Evolutionary conservation across 2,888 invertebrate species (phyloP).

Genomic region (Tenthredo scrophulariae): DNA sequence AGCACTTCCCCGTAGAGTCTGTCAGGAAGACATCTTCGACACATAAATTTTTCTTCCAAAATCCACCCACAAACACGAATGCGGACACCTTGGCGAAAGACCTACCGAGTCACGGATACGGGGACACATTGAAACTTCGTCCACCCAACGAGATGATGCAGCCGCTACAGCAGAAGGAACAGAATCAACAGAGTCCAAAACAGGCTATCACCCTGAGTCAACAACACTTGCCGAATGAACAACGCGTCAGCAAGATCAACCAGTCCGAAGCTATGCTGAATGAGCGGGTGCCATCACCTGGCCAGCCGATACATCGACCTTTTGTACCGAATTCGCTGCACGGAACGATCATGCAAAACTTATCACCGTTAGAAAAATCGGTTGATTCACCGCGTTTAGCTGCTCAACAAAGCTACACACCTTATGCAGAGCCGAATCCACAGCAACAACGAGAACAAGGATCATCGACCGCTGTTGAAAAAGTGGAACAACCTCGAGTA

Average conservation of each 20-base stretch:
- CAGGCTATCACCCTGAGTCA: slow-evolving; percentile 54
- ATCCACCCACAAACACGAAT: background rate
- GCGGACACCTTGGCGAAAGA: background rate
- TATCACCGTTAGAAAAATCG: background rate
- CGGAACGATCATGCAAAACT: background rate
- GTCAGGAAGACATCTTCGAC: slow-evolving; percentile 59
- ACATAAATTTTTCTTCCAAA: background rate
- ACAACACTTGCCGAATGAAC: slow-evolving; percentile 57
- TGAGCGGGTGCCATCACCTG: slow-evolving; percentile 35
- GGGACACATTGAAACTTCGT: slow-evolving; percentile 54
- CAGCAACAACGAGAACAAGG: background rate
- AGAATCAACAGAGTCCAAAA: background rate
- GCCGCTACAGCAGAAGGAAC: background rate
- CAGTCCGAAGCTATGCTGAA: slow-evolving; percentile 56
- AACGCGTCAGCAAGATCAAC: slow-evolving; percentile 38
- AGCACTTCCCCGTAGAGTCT: slow-evolving; percentile 69
- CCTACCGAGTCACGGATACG: slow-evolving; percentile 56
- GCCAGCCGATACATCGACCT: slow-evolving; percentile 61
- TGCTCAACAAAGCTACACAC: background rate
- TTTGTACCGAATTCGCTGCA: slow-evolving; percentile 60
- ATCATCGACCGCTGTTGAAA: background rate
- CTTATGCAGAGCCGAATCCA: background rate
- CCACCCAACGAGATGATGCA: background rate
- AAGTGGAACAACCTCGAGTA: background rate
- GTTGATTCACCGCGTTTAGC: background rate